Base-by-base conservation (phyloP, 2,113 vertebrate species). In the Oncorhynchus gorbuscha region DNA sequence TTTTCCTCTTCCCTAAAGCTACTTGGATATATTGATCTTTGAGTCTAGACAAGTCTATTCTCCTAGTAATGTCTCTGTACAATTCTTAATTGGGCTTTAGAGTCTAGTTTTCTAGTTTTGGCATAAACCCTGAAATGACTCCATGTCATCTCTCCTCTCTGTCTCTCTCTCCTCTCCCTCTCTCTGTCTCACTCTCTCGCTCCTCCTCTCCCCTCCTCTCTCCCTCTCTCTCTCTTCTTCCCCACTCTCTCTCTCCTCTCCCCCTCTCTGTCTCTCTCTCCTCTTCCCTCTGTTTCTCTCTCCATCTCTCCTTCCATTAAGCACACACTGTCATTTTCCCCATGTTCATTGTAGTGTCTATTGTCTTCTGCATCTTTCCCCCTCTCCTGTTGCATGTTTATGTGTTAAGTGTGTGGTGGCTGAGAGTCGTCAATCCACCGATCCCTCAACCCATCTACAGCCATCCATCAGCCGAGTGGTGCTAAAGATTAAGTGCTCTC, bases 381-480 rank as follows among this genome's bases (percentile, higher is more conserved):
- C 28, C 3, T 24, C 59, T 24, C 11, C 32, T 35, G 14, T 13
- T 67, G 28, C 30, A 45, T 45, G 39, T 45, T 3, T 32, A 28
- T 32, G 26, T 67, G 24, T 67, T 67, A 30, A 51, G 49, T 51
- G 65, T 30, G 22, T 66, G 59, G 59, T 9, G 18, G 16, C 59
- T 11, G 59, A 62, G 7, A 62, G 59, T 22, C n/a, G n/a, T 62
- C 20, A 24, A 22, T 2, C 14, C 59, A 62, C 20, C 1, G 8
- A 6, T 64, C 22, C 45, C 13, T 51, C 22, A 24, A 13, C 30
- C 67, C 67, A 32, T 67, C 67, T 35, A 39, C 16, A 72, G 59
- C 5, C 61, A 26, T 48, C 72, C 35, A 48, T 64, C 58, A 73
- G 61, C 35, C 13, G n/a, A 61, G 32, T 72, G 71, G 49, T 72